phyloP scores from a whole-genome alignment of 2,888 invertebrate species.

The Sclerodermus sp. region DNA sequence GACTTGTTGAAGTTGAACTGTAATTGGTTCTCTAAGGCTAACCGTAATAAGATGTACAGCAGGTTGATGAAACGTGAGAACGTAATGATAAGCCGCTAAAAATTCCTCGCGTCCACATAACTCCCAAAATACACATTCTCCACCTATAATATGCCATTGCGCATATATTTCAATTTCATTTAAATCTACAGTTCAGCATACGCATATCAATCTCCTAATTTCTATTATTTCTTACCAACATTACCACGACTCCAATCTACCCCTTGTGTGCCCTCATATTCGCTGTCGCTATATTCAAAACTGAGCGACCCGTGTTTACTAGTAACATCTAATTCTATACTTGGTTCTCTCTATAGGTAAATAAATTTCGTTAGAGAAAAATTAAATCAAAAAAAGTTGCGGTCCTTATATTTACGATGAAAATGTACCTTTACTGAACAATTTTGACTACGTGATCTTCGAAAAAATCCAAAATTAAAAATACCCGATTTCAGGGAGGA shows the following conservation, averaged over 20 bases:
- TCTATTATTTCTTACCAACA: slow-evolving; percentile 51
- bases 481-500: slow-evolving; percentile 70
- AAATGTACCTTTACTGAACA: slow-evolving; percentile 44
- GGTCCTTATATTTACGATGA: neutral
- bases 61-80: slow-evolving; percentile 60
- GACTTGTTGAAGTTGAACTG: slow-evolving; percentile 69
- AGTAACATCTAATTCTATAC: slow-evolving; percentile 65
- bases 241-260: slow-evolving; percentile 53
- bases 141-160: slow-evolving; percentile 53
- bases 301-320: slow-evolving; percentile 64
- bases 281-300: slow-evolving; percentile 60
- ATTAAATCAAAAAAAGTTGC: slow-evolving; percentile 2
- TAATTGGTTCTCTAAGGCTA: slow-evolving; percentile 68
- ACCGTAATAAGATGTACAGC: slow-evolving; percentile 69
- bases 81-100: slow-evolving; percentile 71
- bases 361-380: too few species aligned
- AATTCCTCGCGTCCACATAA: slow-evolving; percentile 77
- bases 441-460: slow-evolving; percentile 60
- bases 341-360: slow-evolving; percentile 56
- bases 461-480: slow-evolving; percentile 67
- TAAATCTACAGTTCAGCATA: too few species aligned
- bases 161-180: too few species aligned
- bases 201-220: too few species aligned
- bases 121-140: slow-evolving; percentile 69
- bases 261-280: slow-evolving; percentile 54